Conservation (phyloP, 2,888 invertebrate genomes). For the Apoderus coryli region DNA sequence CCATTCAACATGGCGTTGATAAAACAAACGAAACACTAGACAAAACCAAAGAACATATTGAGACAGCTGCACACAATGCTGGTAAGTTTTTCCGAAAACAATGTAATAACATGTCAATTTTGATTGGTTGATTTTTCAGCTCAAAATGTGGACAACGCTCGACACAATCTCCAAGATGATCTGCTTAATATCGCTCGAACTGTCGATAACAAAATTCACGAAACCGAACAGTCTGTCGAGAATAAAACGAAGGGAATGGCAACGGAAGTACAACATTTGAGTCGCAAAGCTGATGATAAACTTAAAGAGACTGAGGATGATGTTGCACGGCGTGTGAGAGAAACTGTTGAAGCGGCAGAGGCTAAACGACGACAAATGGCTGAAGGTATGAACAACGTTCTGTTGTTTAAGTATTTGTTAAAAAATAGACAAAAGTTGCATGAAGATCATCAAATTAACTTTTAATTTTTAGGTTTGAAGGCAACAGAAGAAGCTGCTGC, state of each 20-base stretch:
- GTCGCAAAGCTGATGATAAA: conserved; percentile 38
- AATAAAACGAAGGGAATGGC: conserved; percentile 15
- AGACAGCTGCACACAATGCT: conserved; percentile 38
- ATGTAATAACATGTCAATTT: too few relatives aligned
- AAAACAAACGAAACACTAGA: conserved; percentile 15
- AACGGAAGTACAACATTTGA: conserved; percentile 13
- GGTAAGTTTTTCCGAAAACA: conserved; percentile 22
- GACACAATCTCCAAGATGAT: conserved; percentile 9
- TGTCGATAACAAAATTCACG: conserved; percentile 17
- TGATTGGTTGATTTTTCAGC: neutral
- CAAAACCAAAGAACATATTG: conserved; percentile 39
- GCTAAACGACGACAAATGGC: conserved; percentile 41
- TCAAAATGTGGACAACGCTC: conserved; percentile 14
- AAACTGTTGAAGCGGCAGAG: conserved; percentile 16
- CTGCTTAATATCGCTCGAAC: conserved; percentile 14
- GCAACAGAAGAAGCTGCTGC: conserved; percentile 16
- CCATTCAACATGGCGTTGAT: conserved; percentile 18
- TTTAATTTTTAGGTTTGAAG: too few relatives aligned
- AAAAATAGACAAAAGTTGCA: too few relatives aligned
- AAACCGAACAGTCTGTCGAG: conserved; percentile 17
- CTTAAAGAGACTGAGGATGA: conserved; percentile 39
- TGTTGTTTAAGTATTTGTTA: too few relatives aligned
- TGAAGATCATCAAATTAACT: too few relatives aligned
- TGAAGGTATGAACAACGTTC: too few relatives aligned
- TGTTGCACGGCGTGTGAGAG: conserved; percentile 15